A percentile compares a stretch with the other conserved stretches of the same genome.
phyloP scores from a whole-genome alignment of 2,797 vertebrate genomes.

The Chanos chanos region DNA sequence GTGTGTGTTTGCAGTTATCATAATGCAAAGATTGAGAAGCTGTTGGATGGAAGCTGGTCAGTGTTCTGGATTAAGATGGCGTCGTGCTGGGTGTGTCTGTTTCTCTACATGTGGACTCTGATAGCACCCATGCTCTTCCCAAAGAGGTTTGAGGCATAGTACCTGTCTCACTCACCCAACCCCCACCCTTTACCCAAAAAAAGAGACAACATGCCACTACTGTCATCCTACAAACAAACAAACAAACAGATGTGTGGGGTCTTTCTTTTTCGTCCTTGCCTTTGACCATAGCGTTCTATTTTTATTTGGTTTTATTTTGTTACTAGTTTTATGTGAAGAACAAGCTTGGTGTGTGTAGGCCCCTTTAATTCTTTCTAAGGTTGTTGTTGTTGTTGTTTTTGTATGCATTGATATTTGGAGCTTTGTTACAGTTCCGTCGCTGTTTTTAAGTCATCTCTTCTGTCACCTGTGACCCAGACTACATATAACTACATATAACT shows the following conservation, averaged over 20 bases:
- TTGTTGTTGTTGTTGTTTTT: slow-evolving; percentile 47
- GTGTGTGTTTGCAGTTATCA: slow-evolving; percentile 72
- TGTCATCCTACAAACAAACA: slow-evolving; percentile 19
- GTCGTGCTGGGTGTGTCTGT: slow-evolving; percentile 91
- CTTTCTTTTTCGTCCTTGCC: background rate
- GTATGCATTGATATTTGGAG: slow-evolving; percentile 43
- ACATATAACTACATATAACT: too few species aligned
- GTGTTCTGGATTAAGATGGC: slow-evolving; percentile 97
- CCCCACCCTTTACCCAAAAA: slow-evolving; percentile 23
- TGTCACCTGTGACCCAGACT: background rate
- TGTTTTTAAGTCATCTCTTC: slow-evolving; percentile 1
- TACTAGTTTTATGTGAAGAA: slow-evolving; percentile 36
- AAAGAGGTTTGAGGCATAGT: slow-evolving; percentile 83
- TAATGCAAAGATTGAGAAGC: slow-evolving; percentile 84
- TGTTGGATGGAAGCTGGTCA: slow-evolving; percentile 88
- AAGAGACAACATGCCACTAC: background rate
- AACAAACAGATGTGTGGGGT: slow-evolving; percentile 5
- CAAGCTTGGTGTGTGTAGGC: slow-evolving; percentile 55
- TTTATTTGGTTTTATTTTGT: slow-evolving; percentile 42
- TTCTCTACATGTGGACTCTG: slow-evolving; percentile 87
- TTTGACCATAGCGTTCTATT: slow-evolving; percentile 19
- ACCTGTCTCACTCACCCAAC: background rate
- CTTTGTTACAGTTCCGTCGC: slow-evolving; percentile 24
- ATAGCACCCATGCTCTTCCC: slow-evolving; percentile 86
- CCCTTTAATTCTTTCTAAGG: slow-evolving; percentile 12